phyloP scores from a whole-genome alignment of 2,113 vertebrate genomes.

The Passer montanus region DNA sequence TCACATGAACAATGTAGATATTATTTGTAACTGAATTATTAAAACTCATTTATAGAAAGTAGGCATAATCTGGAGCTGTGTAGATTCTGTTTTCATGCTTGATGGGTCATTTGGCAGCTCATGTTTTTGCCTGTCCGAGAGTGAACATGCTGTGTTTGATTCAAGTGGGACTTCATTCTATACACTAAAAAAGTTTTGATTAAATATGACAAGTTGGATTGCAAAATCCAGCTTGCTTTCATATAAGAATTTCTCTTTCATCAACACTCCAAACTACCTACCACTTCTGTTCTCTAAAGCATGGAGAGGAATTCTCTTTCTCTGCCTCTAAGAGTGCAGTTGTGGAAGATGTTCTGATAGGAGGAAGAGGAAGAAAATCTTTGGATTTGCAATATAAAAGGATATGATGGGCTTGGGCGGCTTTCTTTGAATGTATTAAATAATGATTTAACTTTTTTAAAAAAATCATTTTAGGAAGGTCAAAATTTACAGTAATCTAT shows the following conservation, averaged over 20 bases:
- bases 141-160: not conserved
- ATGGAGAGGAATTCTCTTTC: not conserved
- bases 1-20: not conserved
- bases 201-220: not conserved
- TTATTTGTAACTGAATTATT: not conserved
- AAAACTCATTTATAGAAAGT: not conserved
- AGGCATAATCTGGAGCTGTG: not conserved
- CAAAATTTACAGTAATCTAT: not conserved
- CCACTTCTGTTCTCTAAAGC: not conserved
- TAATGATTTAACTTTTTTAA: rapidly evolving
- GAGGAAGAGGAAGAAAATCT: not conserved
- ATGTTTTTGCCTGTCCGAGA: not conserved
- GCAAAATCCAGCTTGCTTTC: not conserved
- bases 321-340: not conserved
- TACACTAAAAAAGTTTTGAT: not conserved
- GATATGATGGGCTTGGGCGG: not conserved
- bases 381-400: not conserved
- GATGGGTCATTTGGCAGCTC: not conserved
- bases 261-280: not conserved
- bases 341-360: not conserved
- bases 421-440: not conserved
- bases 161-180: not conserved
- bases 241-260: not conserved
- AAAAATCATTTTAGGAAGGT: not conserved
- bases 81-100: not conserved